A percentile compares a stretch with the other conserved stretches of the same genome.
These are phyloP conservation scores for Syrmaticus mikado DNA, from an alignment of 2,113 vertebrate species.

Conservation along the genomic window DNA sequence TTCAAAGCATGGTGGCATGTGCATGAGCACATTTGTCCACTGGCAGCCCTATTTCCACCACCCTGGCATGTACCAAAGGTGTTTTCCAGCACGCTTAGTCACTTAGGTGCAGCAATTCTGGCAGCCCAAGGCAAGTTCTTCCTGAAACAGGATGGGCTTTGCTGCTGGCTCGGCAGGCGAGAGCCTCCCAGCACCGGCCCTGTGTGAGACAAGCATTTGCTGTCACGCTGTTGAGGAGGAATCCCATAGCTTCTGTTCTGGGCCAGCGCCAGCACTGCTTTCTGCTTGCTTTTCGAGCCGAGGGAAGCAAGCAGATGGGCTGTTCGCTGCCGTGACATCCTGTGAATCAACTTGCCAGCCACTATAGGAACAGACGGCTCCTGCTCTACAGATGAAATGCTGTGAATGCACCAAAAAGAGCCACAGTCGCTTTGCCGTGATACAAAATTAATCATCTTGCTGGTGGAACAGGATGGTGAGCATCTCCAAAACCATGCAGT, in stretches of 20 bases:
- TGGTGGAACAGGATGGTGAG: neutral
- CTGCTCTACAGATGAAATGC: neutral
- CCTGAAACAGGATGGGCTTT: accelerated
- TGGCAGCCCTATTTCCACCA: neutral
- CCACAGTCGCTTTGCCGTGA: accelerated
- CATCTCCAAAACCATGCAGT: accelerated
- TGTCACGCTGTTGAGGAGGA: neutral
- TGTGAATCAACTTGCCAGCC: neutral
- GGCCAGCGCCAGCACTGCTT: accelerated
- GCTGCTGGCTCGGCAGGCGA: accelerated
- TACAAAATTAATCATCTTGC: accelerated
- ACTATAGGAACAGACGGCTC: accelerated
- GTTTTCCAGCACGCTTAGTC: neutral
- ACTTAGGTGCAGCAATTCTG: neutral
- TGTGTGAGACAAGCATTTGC: neutral
- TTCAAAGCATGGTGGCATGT: accelerated
- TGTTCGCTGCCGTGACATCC: neutral
- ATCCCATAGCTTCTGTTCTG: slow-evolving; percentile 50
- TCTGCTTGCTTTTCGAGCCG: neutral
- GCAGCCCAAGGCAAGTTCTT: neutral
- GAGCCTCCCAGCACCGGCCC: neutral
- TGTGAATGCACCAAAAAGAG: accelerated
- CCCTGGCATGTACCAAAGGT: neutral
- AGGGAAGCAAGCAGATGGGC: slow-evolving; percentile 4
- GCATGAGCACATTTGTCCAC: neutral